Evolutionary conservation across 2,797 vertebrate species (phyloP), one percentile per base, ranked within the genome.

Genomic region (Myotis findleyi): DNA sequence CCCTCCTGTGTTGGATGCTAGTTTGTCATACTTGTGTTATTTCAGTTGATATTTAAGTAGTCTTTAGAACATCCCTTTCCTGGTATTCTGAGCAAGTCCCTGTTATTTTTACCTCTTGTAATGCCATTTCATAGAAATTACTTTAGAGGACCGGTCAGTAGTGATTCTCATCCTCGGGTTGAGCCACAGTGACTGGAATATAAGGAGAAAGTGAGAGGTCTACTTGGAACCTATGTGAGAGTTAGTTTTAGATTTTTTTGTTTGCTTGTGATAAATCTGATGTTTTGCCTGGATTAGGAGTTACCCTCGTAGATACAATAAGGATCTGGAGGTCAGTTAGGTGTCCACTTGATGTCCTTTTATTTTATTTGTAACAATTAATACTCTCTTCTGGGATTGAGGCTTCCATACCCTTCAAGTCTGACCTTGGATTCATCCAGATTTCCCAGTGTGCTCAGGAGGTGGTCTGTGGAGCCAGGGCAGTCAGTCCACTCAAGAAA

Each of bases 321-420:
- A 94, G 81, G 41, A 62, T 64, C 64, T 51, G 25, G 71, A 89
- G 72, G 89, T 53, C 33, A 82, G 51, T 7, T 44, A 44, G 62
- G 36, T 73, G 18, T 55, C 87, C 93, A 51, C 33, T 83, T 55
- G 89, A 25, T 82, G 84, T 90, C 94, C 86, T 89, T 97, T 93
- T 77, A 92, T 92, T 95, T 81, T 87, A 88, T 73, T 53, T 25
- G 80, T 57, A 68, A 81, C 38, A n/a, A 59, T 92, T 69, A 89
- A 75, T 75, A 90, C 49, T 73, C 27, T 81, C 41, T 30, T 20
- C 73, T 23, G 16, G 89, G 81, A 87, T 27, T 51, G 64, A n/a
- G 81, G 80, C 57, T 83, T 64, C 62, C 55, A 66, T 18, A n/a
- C 68, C 59, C 73, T 86, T 62, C 69, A 68, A 36, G 80, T 49